Percentiles rank a stretch among this genome's conserved stretches.
These are phyloP conservation scores for Paracyprichromis sp. DNA, from an alignment of 2,113 vertebrate genomes.

Conservation along the genomic window DNA sequence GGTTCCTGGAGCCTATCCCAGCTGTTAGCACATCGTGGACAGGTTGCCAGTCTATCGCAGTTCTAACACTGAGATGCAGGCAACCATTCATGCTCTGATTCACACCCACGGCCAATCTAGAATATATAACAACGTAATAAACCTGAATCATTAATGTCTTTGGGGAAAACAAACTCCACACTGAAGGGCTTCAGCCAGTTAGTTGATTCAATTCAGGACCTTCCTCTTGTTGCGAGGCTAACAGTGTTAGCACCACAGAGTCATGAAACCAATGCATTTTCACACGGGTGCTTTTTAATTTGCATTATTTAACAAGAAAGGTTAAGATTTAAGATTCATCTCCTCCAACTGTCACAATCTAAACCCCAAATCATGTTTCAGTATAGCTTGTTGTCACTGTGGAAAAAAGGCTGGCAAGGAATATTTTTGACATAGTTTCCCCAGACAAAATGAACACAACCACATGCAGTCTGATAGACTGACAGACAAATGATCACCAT, in stretches of 20 bases:
- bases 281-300: not conserved
- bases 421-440: not conserved
- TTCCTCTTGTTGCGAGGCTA: not conserved
- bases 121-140: not conserved
- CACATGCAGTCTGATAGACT: not conserved
- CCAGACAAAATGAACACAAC: not conserved
- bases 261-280: not conserved
- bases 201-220: not conserved
- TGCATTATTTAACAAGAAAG: not conserved
- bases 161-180: not conserved
- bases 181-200: not conserved
- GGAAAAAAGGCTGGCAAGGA: not conserved
- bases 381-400: not conserved
- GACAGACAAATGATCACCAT: not conserved
- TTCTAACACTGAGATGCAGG: not conserved
- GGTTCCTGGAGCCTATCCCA: not conserved
- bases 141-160: not conserved
- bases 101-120: not conserved
- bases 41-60: not conserved
- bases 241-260: not conserved
- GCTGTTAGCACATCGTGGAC: not conserved
- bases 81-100: not conserved
- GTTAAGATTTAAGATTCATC: not conserved
- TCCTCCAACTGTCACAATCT: not conserved
- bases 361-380: not conserved